phyloP scores from a whole-genome alignment of 2,888 invertebrate genomes.

The Malacosoma neustria region DNA sequence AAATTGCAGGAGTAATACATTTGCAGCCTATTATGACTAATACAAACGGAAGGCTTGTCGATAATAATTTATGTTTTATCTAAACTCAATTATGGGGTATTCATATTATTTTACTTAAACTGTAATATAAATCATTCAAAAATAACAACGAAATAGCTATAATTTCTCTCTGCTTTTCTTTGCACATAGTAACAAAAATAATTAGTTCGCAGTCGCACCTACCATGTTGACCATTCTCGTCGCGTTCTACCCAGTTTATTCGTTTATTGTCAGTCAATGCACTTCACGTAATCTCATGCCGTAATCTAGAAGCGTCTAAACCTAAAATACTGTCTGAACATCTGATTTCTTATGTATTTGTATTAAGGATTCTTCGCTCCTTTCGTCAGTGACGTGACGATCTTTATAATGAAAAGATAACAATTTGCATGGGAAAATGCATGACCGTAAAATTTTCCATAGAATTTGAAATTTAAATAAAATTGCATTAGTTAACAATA shows the following conservation, averaged over 20 bases:
- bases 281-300: constrained; percentile 6
- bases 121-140: no score
- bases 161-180: background rate
- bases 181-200: no score
- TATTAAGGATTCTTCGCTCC: constrained; percentile 17
- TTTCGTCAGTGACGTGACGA: constrained; percentile 20
- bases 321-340: constrained; percentile 9
- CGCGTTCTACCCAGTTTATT: background rate
- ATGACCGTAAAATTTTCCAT: constrained; percentile 4
- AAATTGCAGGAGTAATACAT: no score
- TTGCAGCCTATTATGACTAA: no score
- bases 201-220: no score
- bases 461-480: no score
- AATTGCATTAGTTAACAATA: no score
- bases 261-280: constrained; percentile 1
- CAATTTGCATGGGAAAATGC: constrained; percentile 17
- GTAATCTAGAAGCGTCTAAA: constrained; percentile 5
- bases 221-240: background rate
- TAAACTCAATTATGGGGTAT: no score
- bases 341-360: constrained; percentile 17
- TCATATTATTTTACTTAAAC: no score
- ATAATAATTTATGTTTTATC: no score
- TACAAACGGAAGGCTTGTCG: no score
- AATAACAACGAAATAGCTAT: no score
- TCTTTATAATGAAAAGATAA: constrained; percentile 18